These are phyloP conservation scores for Brachionus calyciflorus DNA, from an alignment of 1,140 invertebrate genomes.

Conservation along the genomic window DNA sequence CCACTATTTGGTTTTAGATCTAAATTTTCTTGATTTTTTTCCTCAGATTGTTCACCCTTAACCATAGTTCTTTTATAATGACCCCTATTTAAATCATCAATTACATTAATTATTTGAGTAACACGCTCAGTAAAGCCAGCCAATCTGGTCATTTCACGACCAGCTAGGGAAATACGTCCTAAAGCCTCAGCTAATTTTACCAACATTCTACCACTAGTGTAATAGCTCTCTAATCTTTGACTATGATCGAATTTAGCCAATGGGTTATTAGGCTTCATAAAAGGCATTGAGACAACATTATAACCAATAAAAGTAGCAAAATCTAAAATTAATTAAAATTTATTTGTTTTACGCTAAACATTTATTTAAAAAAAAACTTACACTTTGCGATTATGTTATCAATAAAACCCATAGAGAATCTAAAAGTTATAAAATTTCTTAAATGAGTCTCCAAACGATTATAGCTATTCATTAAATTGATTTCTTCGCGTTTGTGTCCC, in stretches of 20 bases:
- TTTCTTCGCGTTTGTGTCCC: constrained; percentile 82
- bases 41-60: constrained; percentile 51
- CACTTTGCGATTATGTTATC: constrained; percentile 94
- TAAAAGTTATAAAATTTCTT: constrained; percentile 82
- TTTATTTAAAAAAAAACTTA: constrained; percentile 65
- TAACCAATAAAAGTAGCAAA: constrained; percentile 90
- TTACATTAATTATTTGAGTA: constrained; percentile 79
- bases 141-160: constrained; percentile 84
- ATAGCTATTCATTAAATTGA: constrained; percentile 81
- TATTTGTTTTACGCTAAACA: not conserved
- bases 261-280: constrained; percentile 68
- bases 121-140: constrained; percentile 90
- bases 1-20: constrained; percentile 26
- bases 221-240: constrained; percentile 78
- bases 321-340: constrained; percentile 66
- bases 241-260: constrained; percentile 64
- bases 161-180: constrained; percentile 84
- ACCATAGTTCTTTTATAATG: constrained; percentile 85
- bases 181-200: constrained; percentile 91
- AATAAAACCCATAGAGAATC: constrained; percentile 84
- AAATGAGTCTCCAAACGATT: constrained; percentile 82
- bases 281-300: constrained; percentile 87
- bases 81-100: constrained; percentile 80
- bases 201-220: constrained; percentile 92
- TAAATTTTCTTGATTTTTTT: not conserved